Percentiles rank a stretch among this genome's conserved stretches.
Conservation (phyloP, 2,113 vertebrate genomes). For the Macquaria ambigua region DNA sequence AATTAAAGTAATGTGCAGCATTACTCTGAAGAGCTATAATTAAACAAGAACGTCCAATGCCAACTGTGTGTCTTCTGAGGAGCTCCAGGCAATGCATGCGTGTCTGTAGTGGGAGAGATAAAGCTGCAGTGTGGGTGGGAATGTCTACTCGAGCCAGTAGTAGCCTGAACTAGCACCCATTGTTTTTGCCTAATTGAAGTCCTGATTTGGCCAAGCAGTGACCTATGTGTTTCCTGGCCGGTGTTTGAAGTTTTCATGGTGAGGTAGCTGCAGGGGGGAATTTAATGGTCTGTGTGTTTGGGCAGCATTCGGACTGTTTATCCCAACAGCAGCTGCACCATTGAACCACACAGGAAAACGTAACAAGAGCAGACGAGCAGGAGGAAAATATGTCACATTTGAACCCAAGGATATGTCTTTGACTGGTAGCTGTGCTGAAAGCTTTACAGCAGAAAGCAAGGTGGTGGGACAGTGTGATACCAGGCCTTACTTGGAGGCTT, state of each 20-base stretch:
- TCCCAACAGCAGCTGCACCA: constrained; percentile 31
- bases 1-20: constrained; percentile 62
- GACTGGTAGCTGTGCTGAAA: constrained; percentile 46
- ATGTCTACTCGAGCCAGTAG: constrained; percentile 62
- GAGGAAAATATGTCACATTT: constrained; percentile 66
- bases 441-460: constrained; percentile 53
- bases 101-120: constrained; percentile 81
- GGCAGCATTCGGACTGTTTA: constrained; percentile 48
- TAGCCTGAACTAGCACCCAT: constrained; percentile 55
- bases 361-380: constrained; percentile 34
- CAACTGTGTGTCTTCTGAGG: constrained; percentile 67
- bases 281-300: constrained; percentile 57
- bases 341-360: constrained; percentile 23
- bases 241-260: constrained; percentile 58
- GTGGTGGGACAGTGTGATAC: constrained; percentile 59
- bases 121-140: constrained; percentile 70
- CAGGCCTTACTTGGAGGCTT: constrained; percentile 55
- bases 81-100: constrained; percentile 67
- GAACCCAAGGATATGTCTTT: constrained; percentile 42
- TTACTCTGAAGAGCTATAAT: constrained; percentile 77
- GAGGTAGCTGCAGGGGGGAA: constrained; percentile 20
- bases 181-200: constrained; percentile 65
- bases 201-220: constrained; percentile 62
- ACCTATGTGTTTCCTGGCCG: constrained; percentile 59
- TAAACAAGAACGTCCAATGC: constrained; percentile 68